phyloP scores from a whole-genome alignment of 2,113 vertebrate species.

The Tragelaphus strepsiceros region DNA sequence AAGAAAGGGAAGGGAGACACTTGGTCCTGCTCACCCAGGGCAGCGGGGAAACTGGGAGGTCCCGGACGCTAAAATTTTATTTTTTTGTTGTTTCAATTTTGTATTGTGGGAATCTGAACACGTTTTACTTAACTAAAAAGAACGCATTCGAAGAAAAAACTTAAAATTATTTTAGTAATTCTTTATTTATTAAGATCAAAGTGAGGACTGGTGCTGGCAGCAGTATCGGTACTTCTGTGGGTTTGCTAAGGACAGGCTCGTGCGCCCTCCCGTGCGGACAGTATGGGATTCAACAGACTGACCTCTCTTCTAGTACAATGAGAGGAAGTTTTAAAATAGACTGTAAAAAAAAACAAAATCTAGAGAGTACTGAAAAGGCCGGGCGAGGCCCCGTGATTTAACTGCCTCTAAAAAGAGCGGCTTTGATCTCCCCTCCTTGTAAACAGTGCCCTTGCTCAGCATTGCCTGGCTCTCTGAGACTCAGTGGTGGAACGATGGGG shows the following conservation, averaged over 20 bases:
- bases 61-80: neutral
- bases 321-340: constrained; percentile 28
- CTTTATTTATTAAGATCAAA: neutral
- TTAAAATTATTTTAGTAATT: neutral
- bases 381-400: too few relatives aligned
- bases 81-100: neutral
- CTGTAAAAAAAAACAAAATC: neutral
- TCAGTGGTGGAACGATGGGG: accelerated
- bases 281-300: accelerated
- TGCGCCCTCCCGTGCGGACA: accelerated
- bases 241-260: accelerated
- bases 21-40: neutral
- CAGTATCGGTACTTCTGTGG: accelerated
- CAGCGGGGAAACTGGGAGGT: neutral
- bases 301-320: neutral
- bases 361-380: neutral
- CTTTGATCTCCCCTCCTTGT: neutral
- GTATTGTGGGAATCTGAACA: neutral
- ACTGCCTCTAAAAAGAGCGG: neutral
- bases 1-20: neutral
- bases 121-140: neutral
- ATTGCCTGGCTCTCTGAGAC: accelerated
- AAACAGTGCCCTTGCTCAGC: neutral
- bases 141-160: neutral
- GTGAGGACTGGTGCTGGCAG: neutral